These are phyloP conservation scores for Oryzias dopingdopingensis DNA, from an alignment of 2,797 vertebrate genomes.

Conservation along the genomic window DNA sequence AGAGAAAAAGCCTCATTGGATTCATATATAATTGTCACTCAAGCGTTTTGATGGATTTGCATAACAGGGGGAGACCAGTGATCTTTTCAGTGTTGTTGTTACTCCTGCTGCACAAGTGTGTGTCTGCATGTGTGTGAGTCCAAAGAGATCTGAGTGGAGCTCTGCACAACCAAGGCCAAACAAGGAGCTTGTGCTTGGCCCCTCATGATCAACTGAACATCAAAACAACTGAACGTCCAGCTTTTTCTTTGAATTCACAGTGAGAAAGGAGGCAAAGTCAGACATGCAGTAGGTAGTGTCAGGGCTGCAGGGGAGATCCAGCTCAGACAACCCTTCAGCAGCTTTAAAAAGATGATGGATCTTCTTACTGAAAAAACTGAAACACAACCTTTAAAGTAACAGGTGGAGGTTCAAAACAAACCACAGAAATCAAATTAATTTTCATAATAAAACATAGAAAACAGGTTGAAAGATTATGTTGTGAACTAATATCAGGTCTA, in stretches of 20 bases:
- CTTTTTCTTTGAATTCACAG: constrained; percentile 38
- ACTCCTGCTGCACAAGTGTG: constrained; percentile 65
- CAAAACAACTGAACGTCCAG: constrained; percentile 60
- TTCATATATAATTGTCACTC: constrained; percentile 97
- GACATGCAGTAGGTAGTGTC: not conserved
- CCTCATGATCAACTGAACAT: constrained; percentile 64
- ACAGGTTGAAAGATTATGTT: too few species aligned
- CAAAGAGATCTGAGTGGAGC: constrained; percentile 30
- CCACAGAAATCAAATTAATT: too few species aligned
- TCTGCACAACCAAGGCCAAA: constrained; percentile 60
- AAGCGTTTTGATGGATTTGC: constrained; percentile 86
- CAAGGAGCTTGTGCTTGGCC: constrained; percentile 65
- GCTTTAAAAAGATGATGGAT: too few species aligned
- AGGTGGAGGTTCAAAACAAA: too few species aligned
- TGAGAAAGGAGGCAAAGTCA: constrained; percentile 13
- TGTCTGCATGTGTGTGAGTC: constrained; percentile 55
- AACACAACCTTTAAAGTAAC: too few species aligned
- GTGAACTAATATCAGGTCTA: too few species aligned
- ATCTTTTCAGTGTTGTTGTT: constrained; percentile 70
- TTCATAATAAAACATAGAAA: too few species aligned
- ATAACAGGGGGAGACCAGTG: constrained; percentile 78
- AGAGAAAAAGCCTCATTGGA: constrained; percentile 88
- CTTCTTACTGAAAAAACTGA: too few species aligned
- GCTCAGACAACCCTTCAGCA: too few species aligned
- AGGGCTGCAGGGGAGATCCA: too few species aligned